Evolutionary conservation across 2,113 vertebrate species (phyloP).

Genomic region (Syrmaticus mikado): DNA sequence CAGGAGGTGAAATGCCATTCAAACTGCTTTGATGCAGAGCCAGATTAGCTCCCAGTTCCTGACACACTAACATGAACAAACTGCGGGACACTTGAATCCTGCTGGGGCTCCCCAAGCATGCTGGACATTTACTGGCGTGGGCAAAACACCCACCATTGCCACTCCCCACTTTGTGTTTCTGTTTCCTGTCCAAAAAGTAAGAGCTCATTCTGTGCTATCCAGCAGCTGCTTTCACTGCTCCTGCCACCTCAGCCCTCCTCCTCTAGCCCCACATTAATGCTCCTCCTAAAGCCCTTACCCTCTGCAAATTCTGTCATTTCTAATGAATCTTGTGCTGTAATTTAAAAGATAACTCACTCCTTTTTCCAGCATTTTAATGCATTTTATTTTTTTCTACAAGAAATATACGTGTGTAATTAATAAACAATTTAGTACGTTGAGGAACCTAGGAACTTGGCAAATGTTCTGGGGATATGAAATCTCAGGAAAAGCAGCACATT

Average conservation of each 20-base stretch:
- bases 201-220: not conserved
- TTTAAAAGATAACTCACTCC: constrained; percentile 79
- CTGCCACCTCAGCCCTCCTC: not conserved
- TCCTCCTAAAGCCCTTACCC: constrained; percentile 47
- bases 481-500: constrained; percentile 95
- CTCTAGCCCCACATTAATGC: constrained; percentile 10
- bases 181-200: not conserved
- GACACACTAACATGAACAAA: not conserved
- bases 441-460: constrained; percentile 96
- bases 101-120: not conserved
- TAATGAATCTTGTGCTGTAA: constrained; percentile 72
- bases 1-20: not conserved
- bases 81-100: not conserved
- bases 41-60: not conserved
- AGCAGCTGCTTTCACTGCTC: constrained; percentile 10
- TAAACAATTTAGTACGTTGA: constrained; percentile 98
- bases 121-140: not conserved
- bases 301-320: constrained; percentile 67
- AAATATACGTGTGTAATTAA: constrained; percentile 99
- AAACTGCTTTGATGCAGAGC: not conserved
- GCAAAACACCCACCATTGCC: not conserved
- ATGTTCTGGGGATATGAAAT: constrained; percentile 97
- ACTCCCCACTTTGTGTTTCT: not conserved
- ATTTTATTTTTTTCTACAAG: constrained; percentile 87
- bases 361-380: constrained; percentile 87